Base-by-base conservation (phyloP, 1,140 invertebrate genomes). In the Varroa destructor region DNA sequence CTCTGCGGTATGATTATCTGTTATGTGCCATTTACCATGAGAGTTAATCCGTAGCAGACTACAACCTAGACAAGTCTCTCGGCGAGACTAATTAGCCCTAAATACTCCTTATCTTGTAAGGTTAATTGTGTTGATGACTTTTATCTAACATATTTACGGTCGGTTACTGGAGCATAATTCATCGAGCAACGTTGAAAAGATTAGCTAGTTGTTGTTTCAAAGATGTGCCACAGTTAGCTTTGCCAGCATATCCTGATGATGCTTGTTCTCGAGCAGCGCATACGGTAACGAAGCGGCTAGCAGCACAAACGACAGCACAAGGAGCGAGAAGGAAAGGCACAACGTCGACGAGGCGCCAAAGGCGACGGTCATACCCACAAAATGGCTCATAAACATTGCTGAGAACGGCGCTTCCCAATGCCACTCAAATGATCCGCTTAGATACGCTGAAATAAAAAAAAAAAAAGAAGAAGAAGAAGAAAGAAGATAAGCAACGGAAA, bases 201-300 rank as follows among this genome's bases (percentile, higher is more conserved):
- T 25, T 25, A 25, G 25, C 25, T 25, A 25, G 25, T 25, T 25
- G 25, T 51, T 8, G 46, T 12, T 40, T 67, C 36, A 67, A n/a
- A 67, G 61, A 40, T 67, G 61, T 12, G 61, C 61, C 61, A 37
- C 36, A 46, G 61, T 67, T 46, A 67, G 61, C 46, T 67, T 67
- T 40, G 61, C 61, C 0, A 67, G 40, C 46, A 14, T 40, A 12
- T 67, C 61, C 36, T 67, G 61, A 12, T 46, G 61, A 12, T 43
- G 61, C 46, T 67, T 67, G 61, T 67, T 67, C 61, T 67, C 61
- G 2, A 67, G 36, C 1, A 67, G 61, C 12, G 61, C 61, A 37
- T 67, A 67, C 40, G 61, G 61, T 37, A 67, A 67, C 61, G 61
- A 67, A 2, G 61, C 61, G 40, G 61, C 61, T 37, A 67, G 61